phyloP scores from a whole-genome alignment of 2,113 vertebrate genomes.

The Microcebus tavaratra region DNA sequence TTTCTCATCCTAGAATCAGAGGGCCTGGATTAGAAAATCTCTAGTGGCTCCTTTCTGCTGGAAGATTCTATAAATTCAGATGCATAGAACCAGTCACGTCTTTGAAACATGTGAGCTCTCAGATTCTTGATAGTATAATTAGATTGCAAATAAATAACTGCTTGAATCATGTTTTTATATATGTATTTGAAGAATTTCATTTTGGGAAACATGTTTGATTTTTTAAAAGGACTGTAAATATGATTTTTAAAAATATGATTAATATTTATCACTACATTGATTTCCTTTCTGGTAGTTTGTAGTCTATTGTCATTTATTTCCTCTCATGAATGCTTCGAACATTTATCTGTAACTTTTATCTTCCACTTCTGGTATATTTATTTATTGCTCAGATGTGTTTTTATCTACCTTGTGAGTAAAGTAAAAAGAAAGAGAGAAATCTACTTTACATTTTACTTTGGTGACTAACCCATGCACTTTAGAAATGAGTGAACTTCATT shows the following conservation, averaged over 20 bases:
- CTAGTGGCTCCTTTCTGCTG: neutral
- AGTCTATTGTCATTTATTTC: neutral
- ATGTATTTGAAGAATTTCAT: conserved; percentile 27
- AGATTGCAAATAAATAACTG: neutral
- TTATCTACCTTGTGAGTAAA: neutral
- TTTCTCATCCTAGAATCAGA: neutral
- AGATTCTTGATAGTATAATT: conserved; percentile 29
- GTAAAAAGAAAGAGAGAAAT: neutral
- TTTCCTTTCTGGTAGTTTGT: conserved; percentile 53
- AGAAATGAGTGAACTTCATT: neutral
- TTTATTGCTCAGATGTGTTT: neutral
- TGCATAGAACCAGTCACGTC: neutral
- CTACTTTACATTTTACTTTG: neutral
- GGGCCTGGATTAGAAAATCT: neutral
- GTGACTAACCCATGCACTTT: neutral
- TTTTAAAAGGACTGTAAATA: conserved; percentile 41
- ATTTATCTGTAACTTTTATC: neutral
- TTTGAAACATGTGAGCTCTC: neutral
- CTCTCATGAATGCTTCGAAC: neutral
- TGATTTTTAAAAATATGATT: conserved; percentile 29
- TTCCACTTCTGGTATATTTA: neutral
- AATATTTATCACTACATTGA: conserved; percentile 58
- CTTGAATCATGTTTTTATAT: neutral
- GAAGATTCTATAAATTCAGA: conserved; percentile 15
- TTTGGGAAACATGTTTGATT: neutral